Evolutionary conservation across 1,140 invertebrate species (phyloP).

Genomic region (Cydia strobilella): DNA sequence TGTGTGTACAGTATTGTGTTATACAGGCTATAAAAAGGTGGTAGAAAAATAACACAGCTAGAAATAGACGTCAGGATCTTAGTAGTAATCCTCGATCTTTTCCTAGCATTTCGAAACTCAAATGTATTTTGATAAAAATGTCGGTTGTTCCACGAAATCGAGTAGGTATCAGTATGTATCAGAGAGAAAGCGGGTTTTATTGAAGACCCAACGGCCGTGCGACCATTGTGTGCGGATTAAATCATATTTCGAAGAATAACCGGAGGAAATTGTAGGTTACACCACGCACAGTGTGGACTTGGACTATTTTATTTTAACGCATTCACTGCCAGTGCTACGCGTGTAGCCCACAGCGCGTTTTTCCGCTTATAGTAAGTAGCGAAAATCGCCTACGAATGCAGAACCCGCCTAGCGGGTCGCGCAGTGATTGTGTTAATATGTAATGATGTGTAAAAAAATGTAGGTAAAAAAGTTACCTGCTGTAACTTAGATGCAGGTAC

Average conservation of each 20-base stretch:
- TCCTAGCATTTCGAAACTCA: background rate
- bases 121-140: background rate
- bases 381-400: too few relatives aligned
- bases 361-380: too few relatives aligned
- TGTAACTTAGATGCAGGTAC: too few relatives aligned
- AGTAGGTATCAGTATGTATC: background rate
- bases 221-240: slow-evolving; percentile 65
- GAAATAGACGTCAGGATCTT: too few relatives aligned
- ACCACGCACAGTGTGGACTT: slow-evolving; percentile 41
- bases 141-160: background rate
- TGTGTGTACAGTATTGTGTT: too few relatives aligned
- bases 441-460: too few relatives aligned
- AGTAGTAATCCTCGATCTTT: background rate
- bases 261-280: slow-evolving; percentile 58
- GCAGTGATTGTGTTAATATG: too few relatives aligned
- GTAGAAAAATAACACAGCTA: background rate
- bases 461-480: too few relatives aligned
- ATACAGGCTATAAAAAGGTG: background rate
- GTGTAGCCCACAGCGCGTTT: too few relatives aligned
- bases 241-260: slow-evolving; percentile 70
- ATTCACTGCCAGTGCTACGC: background rate
- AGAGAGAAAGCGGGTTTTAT: slow-evolving; percentile 36
- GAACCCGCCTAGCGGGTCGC: too few relatives aligned
- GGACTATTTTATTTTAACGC: background rate
- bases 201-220: slow-evolving; percentile 44